Base-by-base conservation (phyloP, 2,888 invertebrate genomes). In the Hirtodrosophila confusa region DNA sequence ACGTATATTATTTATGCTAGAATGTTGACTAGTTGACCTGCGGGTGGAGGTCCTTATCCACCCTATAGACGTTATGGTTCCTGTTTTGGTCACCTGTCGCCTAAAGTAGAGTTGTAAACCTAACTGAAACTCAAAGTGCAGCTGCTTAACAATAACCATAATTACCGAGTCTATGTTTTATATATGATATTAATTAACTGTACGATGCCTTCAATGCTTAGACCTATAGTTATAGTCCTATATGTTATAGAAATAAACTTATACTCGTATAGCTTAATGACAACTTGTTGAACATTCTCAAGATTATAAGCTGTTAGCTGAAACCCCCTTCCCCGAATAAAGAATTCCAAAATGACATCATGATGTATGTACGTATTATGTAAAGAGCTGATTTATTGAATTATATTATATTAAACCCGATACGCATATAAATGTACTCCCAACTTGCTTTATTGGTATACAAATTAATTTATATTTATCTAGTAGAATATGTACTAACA, bases 231-330 rank as follows among this genome's bases (percentile, higher is more conserved):
- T 23, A 41, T 56, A 68, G 51, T 60, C 51, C 31, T 31, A 70
- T 54, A 43, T 70, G 57, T 65, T 66, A 60, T 60, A 71, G 33
- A 36, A 54, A 56, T 31, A 33, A 44, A 49, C 43, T 56, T 75
- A 60, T 56, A 51, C 50, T 40, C 55, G 48, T 51, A 43, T 33
- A 45, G 60, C 57, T 44, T 12, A 27, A 27, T 49, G 41, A 49
- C 43, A 64, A 68, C 45, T 84, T 82, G 80, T 86, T 86, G 72
- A 78, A 58, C 48, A 69, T 80, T 80, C 66, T 60, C 33, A 49
- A 67, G 56, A 69, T 65, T 63, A 64, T 67, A 72, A 57, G 55
- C 80, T 78, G 61, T 78, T 80, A 84, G 80, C 78, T 49, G 33
- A 80, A 76, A 48, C 29, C 60, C 63, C 53, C 29, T 17, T 31